These are phyloP conservation scores for Brachylomia viminalis DNA, from an alignment of 2,888 invertebrate species.

Conservation along the genomic window DNA sequence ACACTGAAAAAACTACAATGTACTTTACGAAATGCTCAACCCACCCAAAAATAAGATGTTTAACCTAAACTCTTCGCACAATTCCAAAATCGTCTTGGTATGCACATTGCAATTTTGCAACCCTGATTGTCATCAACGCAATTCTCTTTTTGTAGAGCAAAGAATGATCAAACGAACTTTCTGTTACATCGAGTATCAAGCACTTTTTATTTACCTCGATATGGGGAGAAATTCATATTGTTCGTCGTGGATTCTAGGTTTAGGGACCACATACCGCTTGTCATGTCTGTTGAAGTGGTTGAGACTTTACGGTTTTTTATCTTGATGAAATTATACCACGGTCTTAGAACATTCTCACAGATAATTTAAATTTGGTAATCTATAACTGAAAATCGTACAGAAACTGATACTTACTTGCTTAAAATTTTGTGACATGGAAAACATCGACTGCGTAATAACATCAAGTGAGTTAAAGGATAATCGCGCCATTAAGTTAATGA, in stretches of 20 bases:
- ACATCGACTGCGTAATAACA: not conserved
- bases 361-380: not conserved
- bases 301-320: conserved; percentile 24
- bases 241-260: conserved; percentile 54
- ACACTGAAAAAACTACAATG: not conserved
- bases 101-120: conserved; percentile 23
- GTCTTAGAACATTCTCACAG: not conserved
- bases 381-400: conserved; percentile 1
- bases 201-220: conserved; percentile 40
- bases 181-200: conserved; percentile 25
- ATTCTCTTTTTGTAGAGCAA: conserved; percentile 48
- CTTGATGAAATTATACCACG: not conserved
- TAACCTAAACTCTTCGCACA: not conserved
- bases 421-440: not conserved
- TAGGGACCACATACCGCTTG: conserved; percentile 26
- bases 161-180: conserved; percentile 42
- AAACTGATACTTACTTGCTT: not conserved
- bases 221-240: conserved; percentile 54
- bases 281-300: not conserved
- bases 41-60: not conserved
- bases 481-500: conserved; percentile 38
- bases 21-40: not conserved
- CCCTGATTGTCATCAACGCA: conserved; percentile 39
- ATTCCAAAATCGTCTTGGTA: not conserved
- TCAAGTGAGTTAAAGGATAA: not conserved